These are phyloP conservation scores for Anoura caudifer DNA, from an alignment of 2,113 vertebrate species.

Conservation along the genomic window DNA sequence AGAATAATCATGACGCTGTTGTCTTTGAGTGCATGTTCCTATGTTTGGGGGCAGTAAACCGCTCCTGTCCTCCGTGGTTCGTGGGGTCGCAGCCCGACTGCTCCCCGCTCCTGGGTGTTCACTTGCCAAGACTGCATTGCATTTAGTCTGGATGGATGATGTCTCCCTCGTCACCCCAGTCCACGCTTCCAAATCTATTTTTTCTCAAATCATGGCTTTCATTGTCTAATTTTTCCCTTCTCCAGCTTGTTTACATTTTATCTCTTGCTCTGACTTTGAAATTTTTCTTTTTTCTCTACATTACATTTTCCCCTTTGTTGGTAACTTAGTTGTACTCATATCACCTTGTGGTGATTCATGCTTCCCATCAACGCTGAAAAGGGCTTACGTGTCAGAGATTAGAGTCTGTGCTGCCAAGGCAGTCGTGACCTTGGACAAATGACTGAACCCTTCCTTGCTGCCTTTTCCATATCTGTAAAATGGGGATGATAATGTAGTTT, in stretches of 20 bases:
- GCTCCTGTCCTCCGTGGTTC: background rate
- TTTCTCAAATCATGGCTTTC: background rate
- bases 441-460: background rate
- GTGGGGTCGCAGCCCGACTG: background rate
- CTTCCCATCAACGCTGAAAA: background rate
- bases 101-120: background rate
- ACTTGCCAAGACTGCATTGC: background rate
- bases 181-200: background rate
- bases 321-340: background rate
- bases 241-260: background rate
- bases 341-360: background rate
- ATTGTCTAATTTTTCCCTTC: background rate
- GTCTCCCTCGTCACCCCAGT: background rate
- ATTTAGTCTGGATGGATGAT: background rate
- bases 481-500: background rate
- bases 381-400: background rate
- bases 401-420: background rate
- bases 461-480: background rate
- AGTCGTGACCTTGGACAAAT: background rate
- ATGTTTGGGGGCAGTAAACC: background rate
- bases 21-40: background rate
- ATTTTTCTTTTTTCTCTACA: background rate
- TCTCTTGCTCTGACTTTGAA: background rate
- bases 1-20: slow-evolving; percentile 29
- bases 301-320: background rate